Base-by-base conservation (phyloP, 2,113 vertebrate species). In the Stegastes partitus region DNA sequence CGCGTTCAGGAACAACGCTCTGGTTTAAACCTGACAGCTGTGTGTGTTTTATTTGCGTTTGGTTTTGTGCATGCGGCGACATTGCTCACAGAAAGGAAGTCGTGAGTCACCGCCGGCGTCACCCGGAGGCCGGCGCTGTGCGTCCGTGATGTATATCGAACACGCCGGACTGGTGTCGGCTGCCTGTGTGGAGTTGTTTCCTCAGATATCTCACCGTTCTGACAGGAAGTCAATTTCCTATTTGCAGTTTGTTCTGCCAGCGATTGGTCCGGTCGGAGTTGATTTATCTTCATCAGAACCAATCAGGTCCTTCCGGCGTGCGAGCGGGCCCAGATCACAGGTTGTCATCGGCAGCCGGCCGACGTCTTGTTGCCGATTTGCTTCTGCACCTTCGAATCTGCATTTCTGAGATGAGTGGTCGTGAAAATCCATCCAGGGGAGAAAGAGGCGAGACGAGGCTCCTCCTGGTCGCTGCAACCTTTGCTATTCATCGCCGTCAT, bases 181-280 rank as follows among this genome's bases (percentile, higher is more conserved):
- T 65, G 16, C 49, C 39, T 57, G 64, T 73, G 47, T 73, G 54
- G 47, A 31, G 26, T 55, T 37, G 75, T 78, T 74, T 76, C 74
- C 21, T 85, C 81, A 28, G 74, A 85, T 88, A 80, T 69, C 68
- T 88, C 83, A 79, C 72, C 14, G 0, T 70, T 79, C 56, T 79
- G 91, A 91, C 87, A 87, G 87, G 75, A 91, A 92, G 87, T 92
- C 89, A 88, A 89, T 91, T 88, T 90, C 76, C 86, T 89, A 89
- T 91, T 92, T 90, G 89, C 91, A 89, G 91, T 90, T 91, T 72
- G 77, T 88, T 85, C 77, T 85, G 84, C 72, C 68, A 58, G 82
- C 53, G 80, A 85, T 89, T 87, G 85, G 91, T 88, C 79, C 22
- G 10, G 72, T 70, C 72, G 4, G 78, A 83, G 15, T 91, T 88